These are phyloP conservation scores for Parnassius smintheus DNA, from an alignment of 2,888 invertebrate genomes.

Conservation along the genomic window DNA sequence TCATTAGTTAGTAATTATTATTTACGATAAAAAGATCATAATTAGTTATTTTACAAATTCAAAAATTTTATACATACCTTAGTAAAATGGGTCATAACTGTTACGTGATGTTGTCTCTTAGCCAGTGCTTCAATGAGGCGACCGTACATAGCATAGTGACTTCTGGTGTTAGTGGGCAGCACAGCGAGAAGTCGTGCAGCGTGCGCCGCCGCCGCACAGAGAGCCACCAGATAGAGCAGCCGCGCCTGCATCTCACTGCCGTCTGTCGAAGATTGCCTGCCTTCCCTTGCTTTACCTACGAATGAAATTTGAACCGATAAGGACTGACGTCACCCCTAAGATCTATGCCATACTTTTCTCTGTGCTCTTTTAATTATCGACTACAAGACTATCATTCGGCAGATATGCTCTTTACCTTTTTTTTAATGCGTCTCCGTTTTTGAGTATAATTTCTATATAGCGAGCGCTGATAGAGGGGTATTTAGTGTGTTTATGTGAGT, in stretches of 20 bases:
- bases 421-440: background rate
- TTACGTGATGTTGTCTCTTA: constrained; percentile 63
- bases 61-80: constrained; percentile 56
- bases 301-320: constrained; percentile 43
- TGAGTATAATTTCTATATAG: background rate
- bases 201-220: constrained; percentile 46
- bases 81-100: constrained; percentile 72
- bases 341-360: constrained; percentile 14
- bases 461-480: background rate
- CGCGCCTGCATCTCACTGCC: constrained; percentile 68
- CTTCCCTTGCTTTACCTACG: constrained; percentile 21
- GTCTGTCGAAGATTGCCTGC: constrained; percentile 55
- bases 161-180: constrained; percentile 76
- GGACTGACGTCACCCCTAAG: constrained; percentile 41
- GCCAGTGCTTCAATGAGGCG: constrained; percentile 70
- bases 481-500: background rate
- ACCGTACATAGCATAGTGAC: constrained; percentile 79
- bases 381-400: constrained; percentile 14
- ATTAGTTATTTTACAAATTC: background rate
- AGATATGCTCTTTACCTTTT: background rate
- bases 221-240: constrained; percentile 51
- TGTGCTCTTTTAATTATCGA: constrained; percentile 4
- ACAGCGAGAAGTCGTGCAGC: constrained; percentile 70
- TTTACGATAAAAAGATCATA: background rate
- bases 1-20: no score